A percentile compares a stretch with the other conserved stretches of the same genome.
Conservation (phyloP, 2,888 invertebrate species). For the Biston betularia region DNA sequence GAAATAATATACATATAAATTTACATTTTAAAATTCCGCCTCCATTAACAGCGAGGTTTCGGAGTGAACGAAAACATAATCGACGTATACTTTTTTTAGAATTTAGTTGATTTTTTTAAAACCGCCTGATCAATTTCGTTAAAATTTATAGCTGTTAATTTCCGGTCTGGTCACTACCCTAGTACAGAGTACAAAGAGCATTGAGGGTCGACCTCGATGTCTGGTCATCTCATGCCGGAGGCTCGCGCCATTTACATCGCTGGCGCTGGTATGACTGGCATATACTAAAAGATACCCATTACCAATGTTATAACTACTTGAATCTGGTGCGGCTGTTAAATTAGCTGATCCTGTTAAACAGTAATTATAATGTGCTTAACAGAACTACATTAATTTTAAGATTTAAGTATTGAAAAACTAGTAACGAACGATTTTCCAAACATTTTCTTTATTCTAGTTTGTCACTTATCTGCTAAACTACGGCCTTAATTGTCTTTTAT, state of each 20-base stretch:
- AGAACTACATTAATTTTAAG: background rate
- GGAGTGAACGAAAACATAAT: no score
- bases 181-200: slow-evolving; percentile 30
- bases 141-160: background rate
- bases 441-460: no score
- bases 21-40: no score
- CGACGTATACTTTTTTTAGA: no score
- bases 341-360: background rate
- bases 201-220: slow-evolving; percentile 39
- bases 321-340: background rate
- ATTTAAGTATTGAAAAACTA: no score
- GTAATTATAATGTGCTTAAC: background rate
- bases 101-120: no score
- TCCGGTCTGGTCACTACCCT: slow-evolving; percentile 35
- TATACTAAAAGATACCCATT: slow-evolving; percentile 21
- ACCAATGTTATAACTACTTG: background rate
- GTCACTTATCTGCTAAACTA: no score
- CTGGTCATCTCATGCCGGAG: slow-evolving; percentile 48
- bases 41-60: no score
- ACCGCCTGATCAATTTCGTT: no score
- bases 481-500: no score
- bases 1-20: no score
- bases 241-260: slow-evolving; percentile 45
- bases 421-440: no score
- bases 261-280: slow-evolving; percentile 21